phyloP scores from a whole-genome alignment of 2,888 invertebrate species.

The Plebejus melissa region DNA sequence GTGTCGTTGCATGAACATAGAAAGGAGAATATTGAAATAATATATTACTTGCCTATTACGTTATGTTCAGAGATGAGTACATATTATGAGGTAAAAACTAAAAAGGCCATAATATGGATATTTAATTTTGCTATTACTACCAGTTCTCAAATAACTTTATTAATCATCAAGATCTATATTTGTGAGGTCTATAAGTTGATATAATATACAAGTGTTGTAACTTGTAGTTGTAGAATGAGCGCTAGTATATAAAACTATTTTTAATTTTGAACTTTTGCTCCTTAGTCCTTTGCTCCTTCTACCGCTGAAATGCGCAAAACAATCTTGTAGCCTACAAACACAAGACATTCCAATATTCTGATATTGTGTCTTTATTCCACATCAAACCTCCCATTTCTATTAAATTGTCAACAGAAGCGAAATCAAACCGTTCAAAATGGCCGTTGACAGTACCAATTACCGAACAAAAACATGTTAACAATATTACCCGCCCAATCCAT shows the following conservation, averaged over 20 bases:
- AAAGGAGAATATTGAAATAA: neutral
- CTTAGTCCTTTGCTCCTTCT: neutral
- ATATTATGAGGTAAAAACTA: too few relatives aligned
- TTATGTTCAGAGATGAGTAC: too few relatives aligned
- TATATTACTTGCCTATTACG: neutral
- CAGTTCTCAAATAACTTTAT: neutral
- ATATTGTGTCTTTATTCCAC: neutral
- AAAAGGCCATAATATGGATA: too few relatives aligned
- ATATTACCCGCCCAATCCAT: slow-evolving; percentile 41
- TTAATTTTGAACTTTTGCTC: neutral
- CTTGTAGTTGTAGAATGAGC: neutral
- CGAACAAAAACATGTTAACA: slow-evolving; percentile 27
- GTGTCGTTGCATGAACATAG: neutral
- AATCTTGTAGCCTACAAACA: neutral
- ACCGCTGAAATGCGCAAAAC: neutral
- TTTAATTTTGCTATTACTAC: too few relatives aligned
- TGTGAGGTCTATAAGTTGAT: too few relatives aligned
- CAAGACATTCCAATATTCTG: neutral
- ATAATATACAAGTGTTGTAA: too few relatives aligned
- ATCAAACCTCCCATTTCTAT: slow-evolving; percentile 6
- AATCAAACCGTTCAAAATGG: slow-evolving; percentile 20
- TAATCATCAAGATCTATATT: too few relatives aligned
- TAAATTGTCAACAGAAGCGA: slow-evolving; percentile 3
- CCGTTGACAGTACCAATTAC: slow-evolving; percentile 28
- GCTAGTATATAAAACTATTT: neutral